Evolutionary conservation across 1,140 invertebrate genomes (phyloP), one percentile per base, ranked within the genome.

Genomic region (Megathymus violae): DNA sequence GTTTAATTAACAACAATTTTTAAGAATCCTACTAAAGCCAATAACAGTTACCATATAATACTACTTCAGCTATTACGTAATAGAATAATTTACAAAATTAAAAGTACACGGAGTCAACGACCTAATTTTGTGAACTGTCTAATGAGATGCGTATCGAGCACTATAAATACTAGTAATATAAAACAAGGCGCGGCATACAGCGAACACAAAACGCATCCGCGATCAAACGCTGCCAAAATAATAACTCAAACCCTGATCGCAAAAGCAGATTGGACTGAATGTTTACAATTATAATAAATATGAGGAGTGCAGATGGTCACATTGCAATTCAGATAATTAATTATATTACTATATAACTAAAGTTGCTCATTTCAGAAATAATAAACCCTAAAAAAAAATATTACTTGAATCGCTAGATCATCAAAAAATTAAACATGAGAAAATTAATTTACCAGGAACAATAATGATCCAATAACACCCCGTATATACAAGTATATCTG

Each of bases 141-240:
- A 85, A 79, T 80, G 74, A 85, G 74, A 85, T 76, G 75, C 80
- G 75, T 81, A 82, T 76, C 75, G 65, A 60, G 67, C 47, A 78
- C 78, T 89, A 82, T 84, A 82, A 88, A 87, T 87, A 87, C 78
- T 69, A 52, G 54, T 76, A 80, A 51, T 76, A 80, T 82, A 82
- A 76, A 78, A 80, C 73, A 74, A 76, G 69, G 67, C 61, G 62
- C 74, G 69, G 64, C 67, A 71, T 76, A 78, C 64, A 73, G 62
- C 74, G 64, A 82, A 85, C 68, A 82, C 82, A 78, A 82, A 86
- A 84, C 69, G 76, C 82, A 86, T 82, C 80, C 78, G 79, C 65
- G 79, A 80, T 81, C 71, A 76, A 71, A 81, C 74, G 73, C 75
- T 84, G 83, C 82, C 81, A 82, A 81, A 85, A 82, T 85, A 76